phyloP scores from a whole-genome alignment of 2,888 invertebrate genomes.

The Loripinus fragilis region DNA sequence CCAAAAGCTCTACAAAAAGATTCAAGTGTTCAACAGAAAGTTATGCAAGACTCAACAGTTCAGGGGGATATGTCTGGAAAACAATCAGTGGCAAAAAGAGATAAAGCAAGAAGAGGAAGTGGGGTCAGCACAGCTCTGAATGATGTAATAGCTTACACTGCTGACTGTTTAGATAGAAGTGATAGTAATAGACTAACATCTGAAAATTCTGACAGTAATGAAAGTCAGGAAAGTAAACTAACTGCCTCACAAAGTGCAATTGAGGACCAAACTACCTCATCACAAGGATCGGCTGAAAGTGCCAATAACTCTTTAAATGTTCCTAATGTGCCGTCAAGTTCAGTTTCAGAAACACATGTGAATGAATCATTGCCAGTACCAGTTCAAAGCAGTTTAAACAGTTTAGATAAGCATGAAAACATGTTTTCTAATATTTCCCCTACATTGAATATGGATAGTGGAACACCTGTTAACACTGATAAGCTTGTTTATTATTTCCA shows the following conservation, averaged over 20 bases:
- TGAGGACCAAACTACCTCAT: neutral
- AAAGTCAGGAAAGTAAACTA: neutral
- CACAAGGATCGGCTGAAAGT: neutral
- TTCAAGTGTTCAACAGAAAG: neutral
- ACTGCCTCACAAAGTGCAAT: neutral
- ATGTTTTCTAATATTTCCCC: neutral
- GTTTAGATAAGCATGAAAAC: neutral
- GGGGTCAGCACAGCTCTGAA: neutral
- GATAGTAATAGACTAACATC: slow-evolving; percentile 19
- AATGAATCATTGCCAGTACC: neutral
- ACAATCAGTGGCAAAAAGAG: neutral
- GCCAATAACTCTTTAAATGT: neutral
- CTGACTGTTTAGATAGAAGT: slow-evolving; percentile 55
- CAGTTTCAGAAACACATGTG: neutral
- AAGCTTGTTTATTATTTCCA: slow-evolving; percentile 56
- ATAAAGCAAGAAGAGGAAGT: slow-evolving; percentile 10
- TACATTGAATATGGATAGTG: neutral
- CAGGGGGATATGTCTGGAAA: neutral
- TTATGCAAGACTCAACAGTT: neutral
- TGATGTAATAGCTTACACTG: slow-evolving; percentile 56
- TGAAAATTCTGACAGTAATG: neutral
- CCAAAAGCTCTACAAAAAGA: neutral
- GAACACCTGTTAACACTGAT: slow-evolving; percentile 37
- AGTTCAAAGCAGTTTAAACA: neutral
- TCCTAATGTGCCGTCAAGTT: neutral